Conservation (phyloP, 2,113 vertebrate species). For the Odontesthes bonariensis region DNA sequence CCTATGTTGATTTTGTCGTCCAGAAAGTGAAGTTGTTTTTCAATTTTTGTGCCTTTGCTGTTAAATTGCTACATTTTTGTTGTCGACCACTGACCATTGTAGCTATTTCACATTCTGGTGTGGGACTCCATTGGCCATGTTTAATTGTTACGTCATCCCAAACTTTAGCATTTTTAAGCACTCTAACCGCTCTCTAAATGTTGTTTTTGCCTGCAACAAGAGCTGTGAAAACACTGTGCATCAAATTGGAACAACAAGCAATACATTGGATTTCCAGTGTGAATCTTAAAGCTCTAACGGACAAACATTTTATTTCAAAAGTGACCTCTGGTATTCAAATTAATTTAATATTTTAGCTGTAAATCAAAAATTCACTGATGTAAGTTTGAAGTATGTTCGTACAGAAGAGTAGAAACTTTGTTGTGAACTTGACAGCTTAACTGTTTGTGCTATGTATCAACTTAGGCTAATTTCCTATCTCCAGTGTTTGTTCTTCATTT, state of each 20-base stretch:
- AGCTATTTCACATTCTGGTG: too few relatives aligned
- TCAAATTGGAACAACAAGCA: not conserved
- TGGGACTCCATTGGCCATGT: not conserved
- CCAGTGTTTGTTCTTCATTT: not conserved
- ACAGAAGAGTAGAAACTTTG: not conserved
- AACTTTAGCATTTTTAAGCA: not conserved
- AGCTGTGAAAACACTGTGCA: not conserved
- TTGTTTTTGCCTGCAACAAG: not conserved
- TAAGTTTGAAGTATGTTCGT: constrained; percentile 3
- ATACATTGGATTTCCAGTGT: constrained; percentile 3
- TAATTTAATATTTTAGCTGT: too few relatives aligned
- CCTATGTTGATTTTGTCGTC: too few relatives aligned
- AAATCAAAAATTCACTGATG: too few relatives aligned
- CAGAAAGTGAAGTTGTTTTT: too few relatives aligned
- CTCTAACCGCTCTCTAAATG: not conserved
- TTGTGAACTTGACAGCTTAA: not conserved
- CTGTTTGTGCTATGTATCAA: not conserved
- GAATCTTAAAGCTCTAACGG: not conserved
- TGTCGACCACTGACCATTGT: too few relatives aligned
- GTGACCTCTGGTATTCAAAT: too few relatives aligned
- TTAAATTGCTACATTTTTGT: too few relatives aligned
- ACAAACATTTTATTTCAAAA: too few relatives aligned
- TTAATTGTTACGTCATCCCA: too few relatives aligned
- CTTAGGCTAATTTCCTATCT: not conserved
- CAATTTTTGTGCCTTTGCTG: too few relatives aligned